A percentile compares a stretch with the other conserved stretches of the same genome.
These are phyloP conservation scores for Crotalus adamanteus DNA, from an alignment of 2,797 vertebrate genomes.

Conservation along the genomic window DNA sequence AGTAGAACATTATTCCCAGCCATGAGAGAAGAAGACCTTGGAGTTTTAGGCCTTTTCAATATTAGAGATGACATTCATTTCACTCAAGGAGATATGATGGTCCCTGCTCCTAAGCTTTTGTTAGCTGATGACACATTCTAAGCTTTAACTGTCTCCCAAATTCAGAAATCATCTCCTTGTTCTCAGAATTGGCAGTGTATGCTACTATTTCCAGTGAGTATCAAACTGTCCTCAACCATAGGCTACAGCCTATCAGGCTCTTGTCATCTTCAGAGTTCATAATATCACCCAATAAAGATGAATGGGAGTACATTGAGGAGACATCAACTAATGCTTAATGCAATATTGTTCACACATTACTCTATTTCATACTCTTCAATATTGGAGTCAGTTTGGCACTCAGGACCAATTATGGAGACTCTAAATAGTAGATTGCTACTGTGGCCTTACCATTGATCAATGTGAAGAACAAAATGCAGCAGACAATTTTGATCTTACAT, in stretches of 20 bases:
- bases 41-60: not conserved
- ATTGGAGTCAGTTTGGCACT: not conserved
- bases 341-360: not conserved
- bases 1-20: not conserved
- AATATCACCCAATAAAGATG: not conserved
- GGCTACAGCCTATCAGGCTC: not conserved
- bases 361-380: not conserved
- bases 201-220: not conserved
- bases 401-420: not conserved
- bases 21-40: not conserved
- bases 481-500: not conserved
- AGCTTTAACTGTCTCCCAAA: not conserved
- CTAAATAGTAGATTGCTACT: not conserved
- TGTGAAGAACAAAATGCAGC: not conserved
- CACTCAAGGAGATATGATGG: not conserved
- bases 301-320: not conserved
- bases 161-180: not conserved
- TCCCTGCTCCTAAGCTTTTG: not conserved
- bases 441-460: not conserved
- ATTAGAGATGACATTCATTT: not conserved
- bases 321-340: not conserved
- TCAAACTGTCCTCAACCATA: not conserved
- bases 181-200: not conserved
- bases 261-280: not conserved
- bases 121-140: not conserved